A percentile compares a stretch with the other conserved stretches of the same genome.
phyloP scores from a whole-genome alignment of 2,797 vertebrate genomes.

The Anguilla pacifica region DNA sequence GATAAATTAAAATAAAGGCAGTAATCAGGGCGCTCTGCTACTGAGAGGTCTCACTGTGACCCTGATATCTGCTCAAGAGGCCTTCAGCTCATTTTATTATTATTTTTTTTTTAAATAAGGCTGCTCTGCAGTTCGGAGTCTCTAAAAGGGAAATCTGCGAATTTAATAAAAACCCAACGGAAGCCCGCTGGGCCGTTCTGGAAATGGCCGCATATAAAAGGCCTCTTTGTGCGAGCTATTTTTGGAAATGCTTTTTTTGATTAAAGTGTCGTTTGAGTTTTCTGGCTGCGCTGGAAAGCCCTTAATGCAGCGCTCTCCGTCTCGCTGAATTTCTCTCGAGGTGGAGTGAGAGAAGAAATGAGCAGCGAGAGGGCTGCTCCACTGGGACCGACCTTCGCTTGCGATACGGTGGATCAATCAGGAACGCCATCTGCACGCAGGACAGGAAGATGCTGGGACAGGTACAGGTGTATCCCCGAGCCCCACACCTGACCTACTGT shows the following conservation, averaged over 20 bases:
- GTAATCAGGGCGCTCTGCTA: background rate
- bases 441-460: background rate
- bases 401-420: background rate
- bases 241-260: background rate
- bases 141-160: background rate
- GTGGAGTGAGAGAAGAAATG: background rate
- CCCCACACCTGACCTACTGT: too few relatives aligned
- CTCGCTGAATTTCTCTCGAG: background rate
- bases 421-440: background rate
- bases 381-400: background rate
- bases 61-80: background rate
- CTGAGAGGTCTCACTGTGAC: background rate
- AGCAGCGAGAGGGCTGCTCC: background rate
- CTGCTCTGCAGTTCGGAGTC: background rate
- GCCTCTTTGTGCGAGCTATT: background rate
- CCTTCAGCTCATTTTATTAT: background rate
- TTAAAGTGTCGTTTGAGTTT: background rate
- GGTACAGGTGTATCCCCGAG: background rate
- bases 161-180: background rate
- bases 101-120: background rate
- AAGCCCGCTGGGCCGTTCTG: background rate
- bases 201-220: background rate
- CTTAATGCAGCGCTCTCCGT: background rate
- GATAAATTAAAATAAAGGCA: background rate
- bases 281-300: background rate